Base-by-base conservation (phyloP, 1,140 invertebrate species). In the Hormaphis cornu region DNA sequence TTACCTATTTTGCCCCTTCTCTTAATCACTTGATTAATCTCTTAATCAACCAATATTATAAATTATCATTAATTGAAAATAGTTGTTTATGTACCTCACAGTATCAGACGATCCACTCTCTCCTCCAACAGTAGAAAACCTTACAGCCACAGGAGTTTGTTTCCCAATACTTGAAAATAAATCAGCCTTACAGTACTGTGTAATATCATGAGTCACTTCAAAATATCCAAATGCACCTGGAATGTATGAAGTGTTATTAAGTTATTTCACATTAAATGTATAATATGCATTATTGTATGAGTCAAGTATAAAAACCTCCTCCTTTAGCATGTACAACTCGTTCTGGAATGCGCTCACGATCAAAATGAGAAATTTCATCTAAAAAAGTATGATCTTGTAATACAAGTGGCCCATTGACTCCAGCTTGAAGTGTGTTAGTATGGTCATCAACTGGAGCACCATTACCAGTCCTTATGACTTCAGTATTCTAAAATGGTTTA, bases 241-340 rank as follows among this genome's bases (percentile, higher is more conserved):
- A 44, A 71, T 26, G 33, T 14, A 61, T 37, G 12, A 22, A 79
- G 42, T 16, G 14, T 18, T 63, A 28, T 7, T 14, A 80, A 50
- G 8, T 20, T 53, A 33, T 33, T 33, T 4, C 4, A 33, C 9
- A 9, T 4, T 33, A 33, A 33, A 33, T 33, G 9, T 33, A 33
- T 5, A 33, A 33, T 33, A 5, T 5, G 4, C 9, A 33, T 33
- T 5, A 5, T 33, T 5, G 4, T 33, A 33, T 33, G 9, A 33
- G 30, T 33, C 1, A 61, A 30, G 9, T 33, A 20, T 10, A 44
- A 48, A 3, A 75, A 86, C 88, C 94, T 61, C 90, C 92, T 74
- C 95, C 96, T 80, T 98, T 98, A 1, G 95, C 95, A 80, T 98
- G 95, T 0, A 98, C 95, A 1, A 98, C 95, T 76, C 96, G 84